Evolutionary conservation across 2,797 vertebrate genomes (phyloP).

Genomic region (Smutsia gigantea): DNA sequence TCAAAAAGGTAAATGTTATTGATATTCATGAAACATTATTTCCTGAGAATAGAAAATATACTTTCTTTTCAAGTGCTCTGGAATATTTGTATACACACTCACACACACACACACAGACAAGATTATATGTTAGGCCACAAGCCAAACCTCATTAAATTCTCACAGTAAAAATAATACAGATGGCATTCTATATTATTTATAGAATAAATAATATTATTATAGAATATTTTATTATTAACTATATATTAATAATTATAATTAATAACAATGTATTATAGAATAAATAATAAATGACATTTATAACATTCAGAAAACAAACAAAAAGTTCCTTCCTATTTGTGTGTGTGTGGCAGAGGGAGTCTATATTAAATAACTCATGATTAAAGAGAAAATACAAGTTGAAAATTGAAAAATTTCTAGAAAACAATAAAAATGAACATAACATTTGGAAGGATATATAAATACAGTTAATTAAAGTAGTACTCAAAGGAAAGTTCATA

Average conservation of each 20-base stretch:
- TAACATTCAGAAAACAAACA: conserved; percentile 17
- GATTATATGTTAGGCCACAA: neutral
- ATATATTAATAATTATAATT: too few relatives aligned
- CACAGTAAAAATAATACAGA: conserved; percentile 5
- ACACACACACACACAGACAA: neutral
- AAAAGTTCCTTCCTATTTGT: neutral
- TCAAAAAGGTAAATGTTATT: neutral
- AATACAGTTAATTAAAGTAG: conserved; percentile 24
- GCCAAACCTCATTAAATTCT: neutral
- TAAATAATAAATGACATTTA: neutral
- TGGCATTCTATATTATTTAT: neutral
- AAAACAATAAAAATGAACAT: conserved; percentile 9
- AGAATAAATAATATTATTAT: neutral
- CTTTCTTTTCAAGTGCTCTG: neutral
- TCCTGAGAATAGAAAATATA: neutral
- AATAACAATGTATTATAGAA: too few relatives aligned
- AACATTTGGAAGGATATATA: neutral
- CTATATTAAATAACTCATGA: neutral
- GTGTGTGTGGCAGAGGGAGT: neutral
- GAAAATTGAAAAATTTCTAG: neutral
- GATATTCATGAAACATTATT: neutral
- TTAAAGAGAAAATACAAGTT: conserved; percentile 36
- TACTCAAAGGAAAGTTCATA: neutral
- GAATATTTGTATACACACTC: neutral
- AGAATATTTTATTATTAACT: too few relatives aligned